Conservation (phyloP, 2,113 vertebrate species). For the Siniperca knerii region DNA sequence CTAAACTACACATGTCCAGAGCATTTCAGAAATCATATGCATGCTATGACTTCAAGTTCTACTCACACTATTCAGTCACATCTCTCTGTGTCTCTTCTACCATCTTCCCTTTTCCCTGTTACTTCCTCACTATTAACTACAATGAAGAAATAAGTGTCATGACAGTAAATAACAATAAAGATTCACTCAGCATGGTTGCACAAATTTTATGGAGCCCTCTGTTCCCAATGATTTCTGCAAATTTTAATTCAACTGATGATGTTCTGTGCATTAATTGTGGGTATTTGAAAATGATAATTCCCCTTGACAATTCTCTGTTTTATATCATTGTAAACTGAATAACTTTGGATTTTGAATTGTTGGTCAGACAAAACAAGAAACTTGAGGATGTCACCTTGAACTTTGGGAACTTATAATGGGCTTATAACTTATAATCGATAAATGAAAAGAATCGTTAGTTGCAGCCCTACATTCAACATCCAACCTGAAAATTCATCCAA, state of each 20-base stretch:
- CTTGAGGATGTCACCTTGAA: background rate
- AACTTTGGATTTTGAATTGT: background rate
- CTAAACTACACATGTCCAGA: constrained; percentile 4
- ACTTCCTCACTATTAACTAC: background rate
- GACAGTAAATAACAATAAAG: background rate
- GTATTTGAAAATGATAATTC: background rate
- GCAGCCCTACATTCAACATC: background rate
- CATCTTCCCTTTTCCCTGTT: constrained; percentile 15
- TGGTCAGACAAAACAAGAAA: background rate
- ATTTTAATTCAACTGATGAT: background rate
- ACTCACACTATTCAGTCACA: background rate
- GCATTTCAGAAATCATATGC: background rate
- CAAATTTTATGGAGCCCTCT: background rate
- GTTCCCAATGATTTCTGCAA: background rate
- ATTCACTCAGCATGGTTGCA: background rate
- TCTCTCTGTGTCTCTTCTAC: background rate
- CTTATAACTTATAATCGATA: background rate
- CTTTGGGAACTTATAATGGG: background rate
- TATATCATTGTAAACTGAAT: background rate
- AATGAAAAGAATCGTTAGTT: background rate
- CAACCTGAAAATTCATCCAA: background rate
- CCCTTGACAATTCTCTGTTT: background rate
- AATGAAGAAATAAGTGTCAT: background rate
- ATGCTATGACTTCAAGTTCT: background rate
- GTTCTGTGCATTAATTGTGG: background rate